A percentile compares a stretch with the other conserved stretches of the same genome.
Conservation (phyloP, 2,888 invertebrate species). For the Drosophila fulvimacula region DNA sequence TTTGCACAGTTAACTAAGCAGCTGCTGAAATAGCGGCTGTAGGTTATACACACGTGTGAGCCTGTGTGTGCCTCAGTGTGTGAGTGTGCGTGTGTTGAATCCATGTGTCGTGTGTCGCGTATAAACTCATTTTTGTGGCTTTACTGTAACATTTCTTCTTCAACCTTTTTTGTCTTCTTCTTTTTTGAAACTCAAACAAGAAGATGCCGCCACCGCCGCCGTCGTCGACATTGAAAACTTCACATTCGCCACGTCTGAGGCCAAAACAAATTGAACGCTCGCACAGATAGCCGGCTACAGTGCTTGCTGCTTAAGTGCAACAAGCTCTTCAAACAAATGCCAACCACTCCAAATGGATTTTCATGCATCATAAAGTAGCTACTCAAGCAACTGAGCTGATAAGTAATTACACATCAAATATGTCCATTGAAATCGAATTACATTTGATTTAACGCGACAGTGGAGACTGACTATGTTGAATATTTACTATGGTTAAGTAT, state of each 20-base stretch:
- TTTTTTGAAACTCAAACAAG: slow-evolving; percentile 47
- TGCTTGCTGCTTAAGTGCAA: slow-evolving; percentile 34
- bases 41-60: slow-evolving; percentile 7
- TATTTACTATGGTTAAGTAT: neutral
- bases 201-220: slow-evolving; percentile 17
- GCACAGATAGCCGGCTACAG: slow-evolving; percentile 47
- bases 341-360: slow-evolving; percentile 16
- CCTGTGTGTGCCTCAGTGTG: neutral
- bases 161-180: neutral
- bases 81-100: slow-evolving; percentile 17
- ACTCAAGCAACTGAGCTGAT: slow-evolving; percentile 26
- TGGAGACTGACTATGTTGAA: neutral
- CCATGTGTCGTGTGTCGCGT: slow-evolving; percentile 32
- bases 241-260: slow-evolving; percentile 22
- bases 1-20: slow-evolving; percentile 61
- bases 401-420: slow-evolving; percentile 18
- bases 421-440: slow-evolving; percentile 11
- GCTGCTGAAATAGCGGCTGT: slow-evolving; percentile 15
- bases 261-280: slow-evolving; percentile 40
- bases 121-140: slow-evolving; percentile 53
- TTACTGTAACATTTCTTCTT: slow-evolving; percentile 33
- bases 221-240: slow-evolving; percentile 35
- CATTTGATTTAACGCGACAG: neutral
- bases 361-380: slow-evolving; percentile 9
- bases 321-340: slow-evolving; percentile 11